These are phyloP conservation scores for Salvelinus fontinalis DNA, from an alignment of 2,113 vertebrate species.

Conservation along the genomic window DNA sequence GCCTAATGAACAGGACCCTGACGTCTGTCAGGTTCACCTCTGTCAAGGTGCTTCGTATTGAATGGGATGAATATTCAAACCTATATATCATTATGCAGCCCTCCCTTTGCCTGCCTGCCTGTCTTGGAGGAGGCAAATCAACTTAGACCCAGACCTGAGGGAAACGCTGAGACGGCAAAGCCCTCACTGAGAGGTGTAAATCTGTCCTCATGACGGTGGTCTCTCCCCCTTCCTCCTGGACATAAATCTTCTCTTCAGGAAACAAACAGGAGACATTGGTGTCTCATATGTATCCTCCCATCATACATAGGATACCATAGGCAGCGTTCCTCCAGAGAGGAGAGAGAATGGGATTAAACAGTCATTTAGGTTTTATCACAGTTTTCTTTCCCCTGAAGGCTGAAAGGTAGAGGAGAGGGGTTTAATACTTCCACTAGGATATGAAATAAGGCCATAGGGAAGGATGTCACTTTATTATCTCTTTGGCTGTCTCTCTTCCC, in stretches of 20 bases:
- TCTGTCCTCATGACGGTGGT: neutral
- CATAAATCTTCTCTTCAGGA: neutral
- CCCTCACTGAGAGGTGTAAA: neutral
- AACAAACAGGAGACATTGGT: neutral
- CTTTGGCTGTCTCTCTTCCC: too few relatives aligned
- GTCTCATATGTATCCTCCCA: too few relatives aligned
- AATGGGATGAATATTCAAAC: constrained; percentile 64
- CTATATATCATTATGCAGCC: too few relatives aligned
- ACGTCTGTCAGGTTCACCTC: neutral
- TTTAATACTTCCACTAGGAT: neutral
- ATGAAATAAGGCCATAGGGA: neutral
- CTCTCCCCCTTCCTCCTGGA: neutral
- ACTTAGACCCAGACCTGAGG: neutral
- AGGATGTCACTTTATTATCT: too few relatives aligned
- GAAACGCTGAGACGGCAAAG: constrained; percentile 10
- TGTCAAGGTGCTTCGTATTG: constrained; percentile 39
- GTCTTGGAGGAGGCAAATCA: too few relatives aligned
- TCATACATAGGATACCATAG: too few relatives aligned
- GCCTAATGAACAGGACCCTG: too few relatives aligned
- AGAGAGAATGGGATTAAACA: neutral
- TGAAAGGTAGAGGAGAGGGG: neutral
- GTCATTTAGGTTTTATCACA: too few relatives aligned
- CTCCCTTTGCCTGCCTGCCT: too few relatives aligned
- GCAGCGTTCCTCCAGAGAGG: neutral
- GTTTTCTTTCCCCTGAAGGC: too few relatives aligned